These are phyloP conservation scores for Hybos culiciformis DNA, from an alignment of 2,888 invertebrate genomes.

Conservation along the genomic window DNA sequence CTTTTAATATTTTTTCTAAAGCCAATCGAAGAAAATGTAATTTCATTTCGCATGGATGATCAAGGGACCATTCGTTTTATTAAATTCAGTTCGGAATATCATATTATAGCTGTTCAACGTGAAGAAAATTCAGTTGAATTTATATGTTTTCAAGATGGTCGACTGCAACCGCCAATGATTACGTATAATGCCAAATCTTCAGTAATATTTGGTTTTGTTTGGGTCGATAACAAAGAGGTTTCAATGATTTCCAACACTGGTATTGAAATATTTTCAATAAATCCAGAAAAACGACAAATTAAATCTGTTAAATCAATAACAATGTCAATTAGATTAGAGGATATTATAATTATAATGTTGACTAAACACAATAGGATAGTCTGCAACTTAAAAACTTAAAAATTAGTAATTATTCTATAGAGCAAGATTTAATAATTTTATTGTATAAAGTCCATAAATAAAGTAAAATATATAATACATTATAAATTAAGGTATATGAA, in stretches of 20 bases:
- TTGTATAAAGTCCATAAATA: too few relatives aligned
- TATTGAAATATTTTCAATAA: slow-evolving; percentile 72
- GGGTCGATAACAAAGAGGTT: slow-evolving; percentile 78
- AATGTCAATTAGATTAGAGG: too few relatives aligned
- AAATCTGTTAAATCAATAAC: slow-evolving; percentile 50
- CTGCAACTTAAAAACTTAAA: too few relatives aligned
- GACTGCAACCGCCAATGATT: slow-evolving; percentile 53
- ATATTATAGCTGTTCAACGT: slow-evolving; percentile 72
- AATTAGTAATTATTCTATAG: too few relatives aligned
- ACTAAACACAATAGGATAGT: too few relatives aligned
- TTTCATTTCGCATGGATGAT: slow-evolving; percentile 83
- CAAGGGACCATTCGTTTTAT: slow-evolving; percentile 60
- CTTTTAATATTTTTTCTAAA: slow-evolving; percentile 88
- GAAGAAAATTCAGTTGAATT: slow-evolving; percentile 79
- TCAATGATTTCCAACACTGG: slow-evolving; percentile 84
- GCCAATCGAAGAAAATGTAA: slow-evolving; percentile 50
- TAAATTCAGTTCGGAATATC: slow-evolving; percentile 85
- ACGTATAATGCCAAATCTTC: slow-evolving; percentile 75
- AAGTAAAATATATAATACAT: too few relatives aligned
- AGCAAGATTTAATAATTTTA: too few relatives aligned
- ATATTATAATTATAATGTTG: too few relatives aligned
- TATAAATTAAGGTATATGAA: too few relatives aligned
- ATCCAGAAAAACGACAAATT: slow-evolving; percentile 48
- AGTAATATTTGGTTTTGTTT: slow-evolving; percentile 80
- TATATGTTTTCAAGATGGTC: slow-evolving; percentile 63